Conservation (phyloP, 2,113 vertebrate species). For the Eurypyga helias region DNA sequence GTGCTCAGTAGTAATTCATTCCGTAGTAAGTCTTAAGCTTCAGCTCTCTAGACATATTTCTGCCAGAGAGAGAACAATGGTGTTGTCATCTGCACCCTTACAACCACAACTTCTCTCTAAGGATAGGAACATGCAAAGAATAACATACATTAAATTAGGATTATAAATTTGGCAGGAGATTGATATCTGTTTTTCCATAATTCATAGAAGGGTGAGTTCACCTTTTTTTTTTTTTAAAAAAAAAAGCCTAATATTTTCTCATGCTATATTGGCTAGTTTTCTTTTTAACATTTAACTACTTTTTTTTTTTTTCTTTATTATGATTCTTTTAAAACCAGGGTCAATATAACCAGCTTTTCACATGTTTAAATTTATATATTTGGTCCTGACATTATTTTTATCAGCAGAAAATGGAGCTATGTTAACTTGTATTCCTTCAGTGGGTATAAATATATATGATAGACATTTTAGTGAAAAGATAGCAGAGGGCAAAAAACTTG, state of each 20-base stretch:
- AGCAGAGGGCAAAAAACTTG: not conserved
- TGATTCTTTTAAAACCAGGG: not conserved
- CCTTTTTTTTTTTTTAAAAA: not conserved
- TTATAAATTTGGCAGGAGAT: not conserved
- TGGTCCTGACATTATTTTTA: not conserved
- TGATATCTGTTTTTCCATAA: not conserved
- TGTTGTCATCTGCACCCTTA: not conserved
- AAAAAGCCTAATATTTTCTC: not conserved
- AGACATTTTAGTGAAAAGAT: not conserved
- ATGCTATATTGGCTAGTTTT: rapidly evolving
- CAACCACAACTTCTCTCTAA: not conserved
- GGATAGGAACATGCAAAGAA: not conserved
- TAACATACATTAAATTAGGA: not conserved
- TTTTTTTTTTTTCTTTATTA: not conserved
- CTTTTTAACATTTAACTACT: not conserved
- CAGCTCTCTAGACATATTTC: not conserved
- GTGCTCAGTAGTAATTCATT: not conserved
- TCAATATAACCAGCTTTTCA: not conserved
- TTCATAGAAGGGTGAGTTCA: not conserved
- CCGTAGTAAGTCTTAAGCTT: not conserved
- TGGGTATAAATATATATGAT: not conserved
- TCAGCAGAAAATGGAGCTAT: not conserved
- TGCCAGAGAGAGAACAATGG: not conserved
- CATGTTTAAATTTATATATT: not conserved
- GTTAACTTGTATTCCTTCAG: not conserved